These are phyloP conservation scores for Forbesichthys agassizii DNA, from an alignment of 2,113 vertebrate genomes.

Conservation along the genomic window DNA sequence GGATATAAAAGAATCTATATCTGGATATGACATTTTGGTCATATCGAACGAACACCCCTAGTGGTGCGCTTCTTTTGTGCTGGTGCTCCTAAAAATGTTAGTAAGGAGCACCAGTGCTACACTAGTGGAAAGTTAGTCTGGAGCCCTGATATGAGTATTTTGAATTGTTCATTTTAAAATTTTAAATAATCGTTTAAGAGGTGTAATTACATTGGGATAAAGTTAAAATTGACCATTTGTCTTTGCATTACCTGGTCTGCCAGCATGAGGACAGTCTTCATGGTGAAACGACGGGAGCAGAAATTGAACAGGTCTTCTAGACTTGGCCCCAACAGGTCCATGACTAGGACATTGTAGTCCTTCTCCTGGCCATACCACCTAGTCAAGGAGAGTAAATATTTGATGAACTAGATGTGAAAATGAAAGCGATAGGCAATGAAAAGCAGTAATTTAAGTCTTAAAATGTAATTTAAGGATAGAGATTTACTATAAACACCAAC, in stretches of 20 bases:
- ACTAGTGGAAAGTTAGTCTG: too few species aligned
- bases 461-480: too few species aligned
- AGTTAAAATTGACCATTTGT: background rate
- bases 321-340: constrained; percentile 98
- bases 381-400: constrained; percentile 20
- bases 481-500: too few species aligned
- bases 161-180: too few species aligned
- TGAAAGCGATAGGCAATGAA: background rate
- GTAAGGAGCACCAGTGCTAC: too few species aligned
- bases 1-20: too few species aligned
- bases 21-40: too few species aligned
- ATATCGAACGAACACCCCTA: too few species aligned
- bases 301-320: constrained; percentile 98
- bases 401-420: background rate
- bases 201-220: background rate
- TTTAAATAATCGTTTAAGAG: background rate
- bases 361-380: constrained; percentile 99
- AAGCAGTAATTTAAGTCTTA: too few species aligned
- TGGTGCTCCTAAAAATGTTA: too few species aligned
- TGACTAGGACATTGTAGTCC: constrained; percentile 99
- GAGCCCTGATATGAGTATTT: too few species aligned
- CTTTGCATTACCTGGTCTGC: constrained; percentile 90
- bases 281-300: constrained; percentile 98
- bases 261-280: constrained; percentile 99
- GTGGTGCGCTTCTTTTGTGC: too few species aligned